Evolutionary conservation across 1,140 invertebrate species (phyloP).

Genomic region (Drosophila kepulauana): DNA sequence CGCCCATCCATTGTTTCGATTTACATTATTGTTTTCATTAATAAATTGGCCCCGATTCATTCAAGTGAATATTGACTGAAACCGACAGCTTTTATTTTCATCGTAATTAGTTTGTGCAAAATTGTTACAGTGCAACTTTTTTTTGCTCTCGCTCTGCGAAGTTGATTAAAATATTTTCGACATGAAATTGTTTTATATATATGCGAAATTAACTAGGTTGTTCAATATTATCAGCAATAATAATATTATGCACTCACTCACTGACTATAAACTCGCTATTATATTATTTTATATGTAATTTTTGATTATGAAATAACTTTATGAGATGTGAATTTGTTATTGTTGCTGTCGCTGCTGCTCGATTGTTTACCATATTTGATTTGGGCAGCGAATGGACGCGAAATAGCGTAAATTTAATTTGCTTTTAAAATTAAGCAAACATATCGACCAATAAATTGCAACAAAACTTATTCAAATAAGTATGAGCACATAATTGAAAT

Average conservation of each 20-base stretch:
- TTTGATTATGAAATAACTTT: slow-evolving; percentile 38
- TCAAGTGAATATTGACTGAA: not conserved
- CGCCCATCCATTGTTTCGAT: not conserved
- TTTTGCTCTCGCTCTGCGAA: slow-evolving; percentile 6
- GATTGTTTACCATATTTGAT: slow-evolving; percentile 33
- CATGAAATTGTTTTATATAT: slow-evolving; percentile 27
- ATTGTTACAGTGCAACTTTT: slow-evolving; percentile 26
- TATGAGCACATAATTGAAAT: slow-evolving; percentile 16
- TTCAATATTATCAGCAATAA: slow-evolving; percentile 19
- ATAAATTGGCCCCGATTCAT: slow-evolving; percentile 20
- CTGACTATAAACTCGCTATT: not conserved
- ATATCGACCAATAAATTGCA: slow-evolving; percentile 18
- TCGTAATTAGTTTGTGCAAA: slow-evolving; percentile 8
- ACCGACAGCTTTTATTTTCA: slow-evolving; percentile 19
- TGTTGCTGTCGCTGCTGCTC: slow-evolving; percentile 33
- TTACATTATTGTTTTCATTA: slow-evolving; percentile 25
- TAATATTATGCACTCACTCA: slow-evolving; percentile 12
- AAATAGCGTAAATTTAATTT: slow-evolving; percentile 54
- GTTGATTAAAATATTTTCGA: slow-evolving; percentile 68
- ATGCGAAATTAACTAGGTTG: slow-evolving; percentile 48
- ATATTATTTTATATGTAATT: slow-evolving; percentile 33
- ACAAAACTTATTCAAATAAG: not conserved
- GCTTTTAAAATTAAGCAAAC: slow-evolving; percentile 33
- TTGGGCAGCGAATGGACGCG: not conserved
- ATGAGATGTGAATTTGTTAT: slow-evolving; percentile 38